Evolutionary conservation across 2,113 vertebrate species (phyloP).

Genomic region (Narcine bancroftii): DNA sequence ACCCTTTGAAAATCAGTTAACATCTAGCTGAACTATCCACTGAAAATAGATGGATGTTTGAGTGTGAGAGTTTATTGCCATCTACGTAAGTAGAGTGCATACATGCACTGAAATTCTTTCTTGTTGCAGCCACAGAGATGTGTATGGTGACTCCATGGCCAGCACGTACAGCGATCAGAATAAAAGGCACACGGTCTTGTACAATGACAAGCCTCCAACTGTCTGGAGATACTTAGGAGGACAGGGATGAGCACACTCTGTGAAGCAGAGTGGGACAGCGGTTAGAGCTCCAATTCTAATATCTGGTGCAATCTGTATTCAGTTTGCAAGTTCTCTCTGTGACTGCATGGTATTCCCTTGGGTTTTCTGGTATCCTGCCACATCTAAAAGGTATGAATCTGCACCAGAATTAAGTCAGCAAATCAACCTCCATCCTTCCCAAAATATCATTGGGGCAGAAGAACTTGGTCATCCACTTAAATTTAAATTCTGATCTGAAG

Average conservation of each 20-base stretch:
- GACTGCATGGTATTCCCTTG: too few species aligned
- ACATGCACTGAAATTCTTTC: too few species aligned
- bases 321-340: too few species aligned
- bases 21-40: not conserved
- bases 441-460: not conserved
- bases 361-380: too few species aligned
- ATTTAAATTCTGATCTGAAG: too few species aligned
- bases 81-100: too few species aligned
- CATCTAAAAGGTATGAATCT: too few species aligned
- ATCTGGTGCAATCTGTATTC: too few species aligned
- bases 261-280: not conserved
- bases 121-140: too few species aligned
- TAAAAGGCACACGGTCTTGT: not conserved
- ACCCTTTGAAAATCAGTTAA: not conserved
- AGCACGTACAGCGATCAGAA: not conserved
- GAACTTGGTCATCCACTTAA: not conserved
- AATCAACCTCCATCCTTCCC: not conserved
- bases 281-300: too few species aligned
- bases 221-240: not conserved
- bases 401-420: not conserved
- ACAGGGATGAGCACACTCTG: not conserved
- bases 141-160: not conserved
- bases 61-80: too few species aligned
- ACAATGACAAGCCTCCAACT: not conserved
- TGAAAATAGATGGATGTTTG: not conserved